Conservation (phyloP, 2,113 vertebrate genomes). For the Leptodactylus fuscus region DNA sequence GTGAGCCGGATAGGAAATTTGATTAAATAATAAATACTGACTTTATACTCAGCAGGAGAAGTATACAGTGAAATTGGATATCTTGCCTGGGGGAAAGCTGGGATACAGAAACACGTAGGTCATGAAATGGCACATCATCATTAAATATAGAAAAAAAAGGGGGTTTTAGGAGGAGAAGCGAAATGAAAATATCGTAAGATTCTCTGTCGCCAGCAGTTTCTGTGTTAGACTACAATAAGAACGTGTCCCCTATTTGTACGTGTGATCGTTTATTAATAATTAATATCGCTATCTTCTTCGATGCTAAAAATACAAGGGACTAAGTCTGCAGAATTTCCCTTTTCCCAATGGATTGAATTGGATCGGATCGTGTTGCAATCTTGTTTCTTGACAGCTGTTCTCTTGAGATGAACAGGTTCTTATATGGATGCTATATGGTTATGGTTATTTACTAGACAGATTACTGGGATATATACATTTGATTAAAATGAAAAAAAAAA, state of each 20-base stretch:
- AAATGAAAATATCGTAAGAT: slow-evolving; percentile 33
- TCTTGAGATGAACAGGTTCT: background rate
- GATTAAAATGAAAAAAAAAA: no score
- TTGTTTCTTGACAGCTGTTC: background rate
- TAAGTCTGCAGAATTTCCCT: background rate
- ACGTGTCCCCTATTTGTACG: background rate
- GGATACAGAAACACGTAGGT: slow-evolving; percentile 28
- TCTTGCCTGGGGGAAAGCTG: slow-evolving; percentile 28
- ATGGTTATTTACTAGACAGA: no score
- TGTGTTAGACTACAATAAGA: background rate
- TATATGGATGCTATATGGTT: background rate
- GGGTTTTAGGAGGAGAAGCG: background rate
- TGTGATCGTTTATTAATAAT: slow-evolving; percentile 8
- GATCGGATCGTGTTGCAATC: background rate
- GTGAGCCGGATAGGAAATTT: slow-evolving; percentile 27
- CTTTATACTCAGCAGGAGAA: slow-evolving; percentile 30
- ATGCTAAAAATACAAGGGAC: background rate
- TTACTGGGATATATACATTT: no score
- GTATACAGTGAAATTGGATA: slow-evolving; percentile 48
- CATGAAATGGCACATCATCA: slow-evolving; percentile 45
- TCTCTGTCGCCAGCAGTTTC: slow-evolving; percentile 12
- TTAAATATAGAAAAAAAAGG: slow-evolving; percentile 35
- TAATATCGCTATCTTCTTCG: slow-evolving; percentile 5
- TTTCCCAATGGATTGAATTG: background rate
- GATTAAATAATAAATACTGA: slow-evolving; percentile 46